phyloP scores from a whole-genome alignment of 2,797 vertebrate genomes.

The Tauraco hartlaubi region DNA sequence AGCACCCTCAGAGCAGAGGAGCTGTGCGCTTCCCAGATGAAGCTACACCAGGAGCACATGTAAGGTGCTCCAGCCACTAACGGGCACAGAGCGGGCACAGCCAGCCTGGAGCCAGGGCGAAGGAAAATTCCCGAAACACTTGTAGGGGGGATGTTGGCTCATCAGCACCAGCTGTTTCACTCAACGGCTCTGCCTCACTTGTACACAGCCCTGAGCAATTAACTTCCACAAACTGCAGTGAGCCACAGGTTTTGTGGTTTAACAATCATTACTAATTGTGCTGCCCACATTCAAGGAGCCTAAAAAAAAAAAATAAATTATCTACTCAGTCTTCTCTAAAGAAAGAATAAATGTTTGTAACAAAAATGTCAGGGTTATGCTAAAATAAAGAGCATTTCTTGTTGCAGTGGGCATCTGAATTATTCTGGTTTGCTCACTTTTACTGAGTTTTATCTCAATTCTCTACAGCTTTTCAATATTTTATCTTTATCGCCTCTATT shows the following conservation, averaged over 20 bases:
- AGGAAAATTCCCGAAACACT: accelerated
- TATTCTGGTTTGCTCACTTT: not conserved
- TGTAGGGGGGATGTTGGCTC: accelerated
- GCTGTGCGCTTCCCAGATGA: accelerated
- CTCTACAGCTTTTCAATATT: not conserved
- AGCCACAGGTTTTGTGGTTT: not conserved
- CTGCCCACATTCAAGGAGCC: not conserved
- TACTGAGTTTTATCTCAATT: not conserved
- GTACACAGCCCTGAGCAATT: not conserved
- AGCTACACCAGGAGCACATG: accelerated
- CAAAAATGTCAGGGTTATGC: not conserved
- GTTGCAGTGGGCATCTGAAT: not conserved
- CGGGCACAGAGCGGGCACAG: accelerated
- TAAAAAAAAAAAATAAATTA: not conserved
- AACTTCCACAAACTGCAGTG: accelerated
- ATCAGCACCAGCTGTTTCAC: not conserved
- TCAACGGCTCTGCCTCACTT: not conserved
- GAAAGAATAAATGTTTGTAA: not conserved
- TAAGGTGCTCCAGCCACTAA: accelerated
- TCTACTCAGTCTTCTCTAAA: not conserved
- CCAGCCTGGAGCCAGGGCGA: accelerated
- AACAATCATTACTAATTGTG: not conserved
- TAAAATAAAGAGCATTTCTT: not conserved
- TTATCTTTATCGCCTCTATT: not conserved
- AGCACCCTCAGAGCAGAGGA: accelerated